phyloP scores from a whole-genome alignment of 2,888 invertebrate genomes.

The Dendrolimus pini region DNA sequence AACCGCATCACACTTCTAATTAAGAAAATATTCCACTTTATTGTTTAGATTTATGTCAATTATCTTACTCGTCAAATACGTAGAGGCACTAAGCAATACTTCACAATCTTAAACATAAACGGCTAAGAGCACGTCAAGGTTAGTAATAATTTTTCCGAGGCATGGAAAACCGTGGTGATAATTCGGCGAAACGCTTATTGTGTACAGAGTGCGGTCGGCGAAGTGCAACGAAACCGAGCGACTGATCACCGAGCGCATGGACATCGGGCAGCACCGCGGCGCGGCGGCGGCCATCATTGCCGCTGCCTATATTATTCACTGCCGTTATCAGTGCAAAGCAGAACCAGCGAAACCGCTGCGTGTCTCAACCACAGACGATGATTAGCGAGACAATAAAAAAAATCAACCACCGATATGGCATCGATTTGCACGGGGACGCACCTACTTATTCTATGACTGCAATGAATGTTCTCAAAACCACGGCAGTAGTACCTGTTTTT shows the following conservation, averaged over 20 bases:
- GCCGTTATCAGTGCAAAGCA: constrained; percentile 59
- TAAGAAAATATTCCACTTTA: constrained; percentile 1
- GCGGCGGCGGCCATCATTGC: constrained; percentile 2
- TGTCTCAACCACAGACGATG: constrained; percentile 5
- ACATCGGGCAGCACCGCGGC: constrained; percentile 3
- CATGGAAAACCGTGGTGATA: constrained; percentile 42
- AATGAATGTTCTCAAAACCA: too few species aligned
- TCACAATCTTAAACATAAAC: background rate
- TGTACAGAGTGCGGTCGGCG: constrained; percentile 18
- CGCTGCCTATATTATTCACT: constrained; percentile 19
- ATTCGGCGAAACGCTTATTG: constrained; percentile 12
- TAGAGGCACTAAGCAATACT: background rate
- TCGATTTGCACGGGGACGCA: background rate
- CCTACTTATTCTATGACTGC: too few species aligned
- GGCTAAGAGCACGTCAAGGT: constrained; percentile 52
- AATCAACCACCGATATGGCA: background rate
- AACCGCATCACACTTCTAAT: constrained; percentile 10
- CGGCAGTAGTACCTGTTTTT: too few species aligned
- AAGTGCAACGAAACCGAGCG: constrained; percentile 31
- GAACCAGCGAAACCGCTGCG: constrained; percentile 43
- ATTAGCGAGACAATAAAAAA: background rate
- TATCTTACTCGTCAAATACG: background rate
- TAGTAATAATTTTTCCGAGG: constrained; percentile 45
- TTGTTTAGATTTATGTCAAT: background rate
- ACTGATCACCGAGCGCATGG: constrained; percentile 23